Evolutionary conservation across 2,888 invertebrate species (phyloP), one percentile per base, ranked within the genome.

Genomic region (Diaprepes abbreviatus): DNA sequence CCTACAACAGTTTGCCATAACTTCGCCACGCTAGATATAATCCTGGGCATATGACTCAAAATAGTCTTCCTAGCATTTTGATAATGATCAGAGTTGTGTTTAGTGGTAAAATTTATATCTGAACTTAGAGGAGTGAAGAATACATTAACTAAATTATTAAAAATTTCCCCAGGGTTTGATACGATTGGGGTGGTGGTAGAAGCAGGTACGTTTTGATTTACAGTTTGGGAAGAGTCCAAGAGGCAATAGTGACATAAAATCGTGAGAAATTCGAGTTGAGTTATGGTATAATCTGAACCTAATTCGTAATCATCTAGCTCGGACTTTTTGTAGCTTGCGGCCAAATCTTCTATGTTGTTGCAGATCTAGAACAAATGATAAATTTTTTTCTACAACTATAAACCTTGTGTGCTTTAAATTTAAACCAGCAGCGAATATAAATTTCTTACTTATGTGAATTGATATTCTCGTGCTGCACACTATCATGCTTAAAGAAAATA

Each of bases 191-290:
- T 87, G 16, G 85, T 86, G 1, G 74, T 50, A 1, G 70, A 66
- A 1, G 70, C 73, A 1, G 83, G 80, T 21, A 80, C 77, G 70
- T 81, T 82, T 69, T 83, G 83, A 68, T 81, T 81, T 3, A 79
- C 80, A 2, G 82, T 83, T 66, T 84, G 84, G 16, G 83, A 78
- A 0, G 90, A 88, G 80, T 92, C 92, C 75, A 94, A 84, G 63
- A 94, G 85, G 76, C 93, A 94, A 80, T 92, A 94, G 82, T 94
- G 94, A 75, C 92, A 90, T 31, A 94, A 84, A 52, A 91, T 90
- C 1, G 93, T 93, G 73, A 94, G 83, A 2, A 92, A 91, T 84
- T 94, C 93, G 75, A 94, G 82, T 79, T 93, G 90, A 0, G 90
- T 92, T 6, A 93, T 88, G 3, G 92, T 89, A 79, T 94, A 93